phyloP scores from a whole-genome alignment of 2,113 vertebrate species.

The Grantiella picta region DNA sequence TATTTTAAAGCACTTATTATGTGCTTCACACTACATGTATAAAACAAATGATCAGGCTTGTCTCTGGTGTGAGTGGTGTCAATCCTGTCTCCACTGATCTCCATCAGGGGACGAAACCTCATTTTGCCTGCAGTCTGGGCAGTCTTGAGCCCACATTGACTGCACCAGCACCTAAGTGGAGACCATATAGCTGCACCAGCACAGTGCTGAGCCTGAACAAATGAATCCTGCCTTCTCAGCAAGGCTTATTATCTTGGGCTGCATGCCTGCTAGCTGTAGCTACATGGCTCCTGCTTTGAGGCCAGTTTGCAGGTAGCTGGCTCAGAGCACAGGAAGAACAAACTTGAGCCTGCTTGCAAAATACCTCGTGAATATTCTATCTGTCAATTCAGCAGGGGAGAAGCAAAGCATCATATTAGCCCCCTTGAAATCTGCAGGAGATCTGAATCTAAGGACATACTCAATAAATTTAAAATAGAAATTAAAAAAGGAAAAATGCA shows the following conservation, averaged over 20 bases:
- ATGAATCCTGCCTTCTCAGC: background rate
- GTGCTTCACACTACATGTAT: rapidly evolving
- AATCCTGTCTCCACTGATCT: background rate
- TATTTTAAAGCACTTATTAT: background rate
- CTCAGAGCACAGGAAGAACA: background rate
- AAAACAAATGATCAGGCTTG: background rate
- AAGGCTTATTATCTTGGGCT: background rate
- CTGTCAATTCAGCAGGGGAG: background rate
- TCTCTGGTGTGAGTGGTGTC: background rate
- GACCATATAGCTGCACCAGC: background rate
- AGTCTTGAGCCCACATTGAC: rapidly evolving
- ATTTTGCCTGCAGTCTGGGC: background rate
- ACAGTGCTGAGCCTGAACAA: background rate
- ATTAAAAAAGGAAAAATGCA: background rate
- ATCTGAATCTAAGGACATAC: background rate
- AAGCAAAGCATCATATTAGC: background rate
- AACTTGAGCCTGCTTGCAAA: background rate
- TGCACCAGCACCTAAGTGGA: background rate
- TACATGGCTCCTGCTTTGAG: background rate
- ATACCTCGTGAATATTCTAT: background rate
- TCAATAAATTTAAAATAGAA: background rate
- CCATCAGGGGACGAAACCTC: background rate
- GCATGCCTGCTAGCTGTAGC: background rate
- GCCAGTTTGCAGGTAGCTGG: background rate
- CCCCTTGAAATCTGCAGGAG: background rate